phyloP scores from a whole-genome alignment of 2,113 vertebrate genomes.

The Bujurquina vittata region DNA sequence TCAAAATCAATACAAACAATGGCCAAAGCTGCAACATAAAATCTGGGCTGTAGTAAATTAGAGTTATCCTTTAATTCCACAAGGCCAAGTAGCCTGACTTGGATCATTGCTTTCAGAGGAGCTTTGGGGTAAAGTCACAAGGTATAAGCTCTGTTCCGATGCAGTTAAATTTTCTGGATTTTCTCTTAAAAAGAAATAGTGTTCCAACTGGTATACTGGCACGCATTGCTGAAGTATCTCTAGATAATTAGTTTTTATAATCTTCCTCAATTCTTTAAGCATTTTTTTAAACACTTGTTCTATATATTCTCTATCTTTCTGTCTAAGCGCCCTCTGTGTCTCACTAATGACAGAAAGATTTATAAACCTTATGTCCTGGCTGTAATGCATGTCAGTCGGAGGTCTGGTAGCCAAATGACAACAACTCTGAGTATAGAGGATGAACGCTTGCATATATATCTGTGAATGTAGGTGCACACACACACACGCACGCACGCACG shows the following conservation, averaged over 20 bases:
- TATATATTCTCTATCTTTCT: conserved; percentile 12
- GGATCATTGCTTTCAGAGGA: neutral
- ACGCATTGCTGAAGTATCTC: neutral
- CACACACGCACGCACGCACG: neutral
- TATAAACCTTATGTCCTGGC: conserved; percentile 41
- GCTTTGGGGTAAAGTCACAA: neutral
- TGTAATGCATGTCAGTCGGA: conserved; percentile 48
- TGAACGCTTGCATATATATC: conserved; percentile 39
- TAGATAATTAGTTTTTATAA: neutral
- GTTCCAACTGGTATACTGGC: neutral
- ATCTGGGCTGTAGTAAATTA: neutral
- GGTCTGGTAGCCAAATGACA: conserved; percentile 59
- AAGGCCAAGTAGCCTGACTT: neutral
- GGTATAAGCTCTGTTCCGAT: neutral
- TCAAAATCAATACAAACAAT: conserved; percentile 8
- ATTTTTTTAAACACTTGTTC: neutral
- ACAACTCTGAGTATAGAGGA: conserved; percentile 56
- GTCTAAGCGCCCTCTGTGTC: neutral
- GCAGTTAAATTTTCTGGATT: neutral
- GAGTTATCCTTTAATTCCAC: neutral
- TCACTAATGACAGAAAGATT: conserved; percentile 54
- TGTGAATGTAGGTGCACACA: neutral
- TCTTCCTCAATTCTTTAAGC: conserved; percentile 9
- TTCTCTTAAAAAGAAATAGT: neutral
- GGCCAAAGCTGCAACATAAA: conserved; percentile 6